These are phyloP conservation scores for Drosophila lutescens DNA, from an alignment of 2,888 invertebrate genomes.

Conservation along the genomic window DNA sequence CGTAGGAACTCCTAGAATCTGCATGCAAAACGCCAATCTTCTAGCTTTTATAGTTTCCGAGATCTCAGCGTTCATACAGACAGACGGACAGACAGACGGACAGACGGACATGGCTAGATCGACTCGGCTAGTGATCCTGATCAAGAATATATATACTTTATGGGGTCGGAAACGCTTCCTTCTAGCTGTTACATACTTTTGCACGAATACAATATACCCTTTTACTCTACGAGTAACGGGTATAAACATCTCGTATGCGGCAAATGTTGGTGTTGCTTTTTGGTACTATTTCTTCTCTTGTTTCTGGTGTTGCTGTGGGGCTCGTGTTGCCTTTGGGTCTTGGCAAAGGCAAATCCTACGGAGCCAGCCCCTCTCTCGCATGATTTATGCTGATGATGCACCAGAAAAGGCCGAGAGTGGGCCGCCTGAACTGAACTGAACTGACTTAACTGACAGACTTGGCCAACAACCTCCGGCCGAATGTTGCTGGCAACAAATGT, in stretches of 20 bases:
- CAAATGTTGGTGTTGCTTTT: conserved; percentile 23
- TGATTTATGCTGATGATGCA: conserved; percentile 78
- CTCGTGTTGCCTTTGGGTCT: conserved; percentile 29
- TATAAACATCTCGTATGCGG: conserved; percentile 24
- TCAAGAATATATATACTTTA: no score
- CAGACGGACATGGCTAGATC: no score
- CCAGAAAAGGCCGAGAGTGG: conserved; percentile 31
- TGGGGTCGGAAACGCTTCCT: no score
- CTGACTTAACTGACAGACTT: conserved; percentile 28
- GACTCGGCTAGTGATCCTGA: no score
- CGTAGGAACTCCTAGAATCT: no score
- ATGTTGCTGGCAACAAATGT: conserved; percentile 39
- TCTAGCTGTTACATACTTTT: no score
- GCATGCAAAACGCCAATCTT: no score
- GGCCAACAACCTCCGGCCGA: conserved; percentile 13
- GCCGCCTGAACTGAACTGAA: conserved; percentile 42
- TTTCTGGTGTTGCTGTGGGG: conserved; percentile 5
- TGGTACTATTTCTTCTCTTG: neutral
- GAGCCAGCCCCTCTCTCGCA: conserved; percentile 51
- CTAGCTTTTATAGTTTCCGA: no score
- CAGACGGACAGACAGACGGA: no score
- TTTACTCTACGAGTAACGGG: no score
- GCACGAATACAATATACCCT: no score
- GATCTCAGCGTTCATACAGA: no score
- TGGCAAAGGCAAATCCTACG: conserved; percentile 47